Evolutionary conservation across 2,797 vertebrate species (phyloP).

Genomic region (Nasua narica): DNA sequence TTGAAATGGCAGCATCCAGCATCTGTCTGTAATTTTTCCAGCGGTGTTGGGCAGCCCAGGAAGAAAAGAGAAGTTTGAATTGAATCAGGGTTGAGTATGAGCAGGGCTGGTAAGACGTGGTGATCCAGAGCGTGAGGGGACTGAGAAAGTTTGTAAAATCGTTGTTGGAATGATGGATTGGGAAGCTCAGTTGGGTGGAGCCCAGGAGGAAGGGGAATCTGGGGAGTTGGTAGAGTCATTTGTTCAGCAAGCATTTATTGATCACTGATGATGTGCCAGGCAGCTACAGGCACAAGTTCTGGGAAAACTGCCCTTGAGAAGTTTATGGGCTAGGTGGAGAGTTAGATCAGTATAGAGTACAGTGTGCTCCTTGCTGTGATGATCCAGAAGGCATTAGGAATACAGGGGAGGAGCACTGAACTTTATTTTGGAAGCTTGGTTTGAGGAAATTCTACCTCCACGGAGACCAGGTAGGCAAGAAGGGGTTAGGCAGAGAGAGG

Average conservation of each 20-base stretch:
- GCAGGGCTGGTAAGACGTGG: not conserved
- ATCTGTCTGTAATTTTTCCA: slow-evolving; percentile 1
- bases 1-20: not conserved
- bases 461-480: not conserved
- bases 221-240: not conserved
- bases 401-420: not conserved
- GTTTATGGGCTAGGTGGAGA: not conserved
- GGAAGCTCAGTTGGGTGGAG: not conserved
- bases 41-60: not conserved
- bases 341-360: not conserved
- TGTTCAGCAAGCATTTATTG: slow-evolving; percentile 15
- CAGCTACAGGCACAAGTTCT: not conserved
- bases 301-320: not conserved
- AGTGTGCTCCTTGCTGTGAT: not conserved
- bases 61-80: slow-evolving; percentile 21
- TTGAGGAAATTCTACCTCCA: not conserved
- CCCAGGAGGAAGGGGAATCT: not conserved
- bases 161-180: not conserved
- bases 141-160: not conserved
- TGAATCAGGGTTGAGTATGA: not conserved
- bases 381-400: not conserved
- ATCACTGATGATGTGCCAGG: not conserved
- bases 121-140: not conserved
- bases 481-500: not conserved
- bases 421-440: not conserved